Percentiles rank a stretch among this genome's conserved stretches.
Conservation (phyloP, 2,888 invertebrate species). For the Ormyrus pomaceus region DNA sequence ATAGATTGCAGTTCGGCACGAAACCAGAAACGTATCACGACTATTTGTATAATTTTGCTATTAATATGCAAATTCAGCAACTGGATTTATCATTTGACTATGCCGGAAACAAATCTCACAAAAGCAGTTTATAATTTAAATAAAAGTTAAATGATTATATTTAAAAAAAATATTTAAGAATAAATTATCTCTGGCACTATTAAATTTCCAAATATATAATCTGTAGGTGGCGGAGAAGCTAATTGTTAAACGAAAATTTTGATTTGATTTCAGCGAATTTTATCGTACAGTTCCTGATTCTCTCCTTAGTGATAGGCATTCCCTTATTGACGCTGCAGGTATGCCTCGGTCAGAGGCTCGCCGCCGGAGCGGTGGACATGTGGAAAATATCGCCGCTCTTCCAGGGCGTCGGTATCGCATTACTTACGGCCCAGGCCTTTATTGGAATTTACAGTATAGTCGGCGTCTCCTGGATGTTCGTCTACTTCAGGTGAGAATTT, state of each 20-base stretch:
- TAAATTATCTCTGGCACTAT: too few species aligned
- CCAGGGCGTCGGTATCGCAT: constrained; percentile 90
- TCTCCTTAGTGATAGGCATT: constrained; percentile 88
- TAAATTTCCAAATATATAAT: too few species aligned
- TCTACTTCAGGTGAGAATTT: constrained; percentile 81
- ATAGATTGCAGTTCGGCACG: too few species aligned
- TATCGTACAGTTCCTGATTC: constrained; percentile 90
- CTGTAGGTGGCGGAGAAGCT: too few species aligned
- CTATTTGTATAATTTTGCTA: too few species aligned
- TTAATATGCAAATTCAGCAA: too few species aligned
- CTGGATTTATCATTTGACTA: too few species aligned
- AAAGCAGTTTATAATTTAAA: background rate
- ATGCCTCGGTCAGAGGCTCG: constrained; percentile 89
- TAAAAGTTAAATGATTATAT: too few species aligned
- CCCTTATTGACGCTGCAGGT: constrained; percentile 91
- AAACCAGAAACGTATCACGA: too few species aligned
- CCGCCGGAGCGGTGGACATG: constrained; percentile 92
- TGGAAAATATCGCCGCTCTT: constrained; percentile 95
- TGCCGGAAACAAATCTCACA: background rate
- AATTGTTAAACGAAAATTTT: background rate
- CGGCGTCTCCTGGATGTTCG: constrained; percentile 93
- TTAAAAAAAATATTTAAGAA: too few species aligned
- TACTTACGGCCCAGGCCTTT: constrained; percentile 87
- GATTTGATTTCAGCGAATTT: constrained; percentile 82
- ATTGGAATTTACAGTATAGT: constrained; percentile 92